phyloP scores from a whole-genome alignment of 2,113 vertebrate species.

The Xenopus laevis region DNA sequence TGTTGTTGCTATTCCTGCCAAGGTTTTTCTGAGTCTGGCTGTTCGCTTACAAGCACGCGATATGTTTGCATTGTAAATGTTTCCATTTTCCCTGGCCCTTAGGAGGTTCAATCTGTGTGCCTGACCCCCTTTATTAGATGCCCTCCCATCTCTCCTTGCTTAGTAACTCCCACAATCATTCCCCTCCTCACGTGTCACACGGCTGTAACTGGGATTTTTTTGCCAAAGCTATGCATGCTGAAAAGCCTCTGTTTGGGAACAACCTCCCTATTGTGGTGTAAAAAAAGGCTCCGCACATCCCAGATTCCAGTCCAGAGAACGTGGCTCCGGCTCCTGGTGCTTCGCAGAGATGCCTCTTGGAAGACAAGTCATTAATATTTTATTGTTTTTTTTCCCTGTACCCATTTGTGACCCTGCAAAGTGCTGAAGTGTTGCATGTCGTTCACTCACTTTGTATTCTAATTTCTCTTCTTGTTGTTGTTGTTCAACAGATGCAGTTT shows the following conservation, averaged over 20 bases:
- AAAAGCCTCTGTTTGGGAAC: conserved; percentile 23
- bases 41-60: too few relatives aligned
- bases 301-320: background rate
- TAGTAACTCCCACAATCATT: conserved; percentile 36
- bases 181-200: conserved; percentile 36
- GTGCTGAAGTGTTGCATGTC: background rate
- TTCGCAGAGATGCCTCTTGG: conserved; percentile 23
- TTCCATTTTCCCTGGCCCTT: background rate
- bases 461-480: background rate
- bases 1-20: too few relatives aligned
- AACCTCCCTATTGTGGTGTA: conserved; percentile 36
- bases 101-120: background rate
- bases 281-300: conserved; percentile 21
- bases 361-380: conserved; percentile 50
- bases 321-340: conserved; percentile 2
- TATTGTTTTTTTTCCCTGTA: conserved; percentile 27
- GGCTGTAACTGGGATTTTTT: conserved; percentile 21
- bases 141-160: conserved; percentile 28
- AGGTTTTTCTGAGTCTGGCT: too few relatives aligned
- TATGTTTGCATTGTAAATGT: background rate
- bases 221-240: conserved; percentile 36
- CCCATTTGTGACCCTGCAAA: background rate
- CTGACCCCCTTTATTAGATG: conserved; percentile 16
- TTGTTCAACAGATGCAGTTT: conserved; percentile 90
- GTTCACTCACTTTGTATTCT: background rate